Evolutionary conservation across 2,797 vertebrate species (phyloP), one percentile per base, ranked within the genome.

Genomic region (Rallus crepitans): DNA sequence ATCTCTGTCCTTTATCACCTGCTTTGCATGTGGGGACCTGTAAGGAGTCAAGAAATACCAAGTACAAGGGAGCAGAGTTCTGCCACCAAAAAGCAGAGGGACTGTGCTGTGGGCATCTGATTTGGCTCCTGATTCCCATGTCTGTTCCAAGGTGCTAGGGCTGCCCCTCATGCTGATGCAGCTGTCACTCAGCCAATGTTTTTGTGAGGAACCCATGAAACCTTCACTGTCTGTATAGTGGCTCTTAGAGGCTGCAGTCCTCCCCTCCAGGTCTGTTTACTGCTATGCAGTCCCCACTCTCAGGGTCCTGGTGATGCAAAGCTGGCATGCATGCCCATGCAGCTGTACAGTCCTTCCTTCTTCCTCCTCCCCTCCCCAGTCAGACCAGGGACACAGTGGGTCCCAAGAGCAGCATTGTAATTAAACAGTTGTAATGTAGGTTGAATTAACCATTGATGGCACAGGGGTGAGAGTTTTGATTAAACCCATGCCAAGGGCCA

Each of bases 221-320:
- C 11, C 30, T 27, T 6, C 52, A 24, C 23, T 30, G 6, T 23
- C n/a, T 7, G 0, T 3, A 7, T 0, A 31, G 13, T 6, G 15
- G 18, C 25, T 39, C 21, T 15, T n/a, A 69, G 50, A 56, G 14
- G 35, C 27, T 45, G 17, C 37, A 45, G 25, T 12, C 7, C 15
- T 47, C 9, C 31, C 6, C 23, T 50, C 15, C 31, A 7, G 35
- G 55, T 15, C 35, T 89, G 39, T 30, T 60, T 57, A 59, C 17
- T 66, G n/a, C n/a, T 30, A 23, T 77, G 60, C 13, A 9, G 3
- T 21, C 21, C 21, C 21, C 11, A 47, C 47, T 23, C 10, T 21
- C 23, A 12, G 15, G 27, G 19, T 66, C 23, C 7, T 1, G 1
- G 18, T 19, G 53, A 21, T 6, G 4, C n/a, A 47, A n/a, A 31